phyloP scores from a whole-genome alignment of 1,140 invertebrate species.

The Hycleus cichorii region DNA sequence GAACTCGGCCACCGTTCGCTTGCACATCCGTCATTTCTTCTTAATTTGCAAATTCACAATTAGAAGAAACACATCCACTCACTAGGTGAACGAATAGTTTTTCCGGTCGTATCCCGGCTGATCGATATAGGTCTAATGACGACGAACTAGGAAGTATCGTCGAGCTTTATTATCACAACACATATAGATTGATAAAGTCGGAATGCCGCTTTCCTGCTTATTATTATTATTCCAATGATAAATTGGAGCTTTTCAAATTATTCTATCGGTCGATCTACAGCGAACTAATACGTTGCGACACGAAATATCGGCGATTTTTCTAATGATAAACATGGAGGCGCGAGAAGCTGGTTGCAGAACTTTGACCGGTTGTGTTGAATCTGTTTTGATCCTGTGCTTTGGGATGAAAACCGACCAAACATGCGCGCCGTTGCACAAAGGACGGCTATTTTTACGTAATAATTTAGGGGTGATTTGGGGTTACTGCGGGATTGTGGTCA shows the following conservation, averaged over 20 bases:
- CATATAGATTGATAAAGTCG: background rate
- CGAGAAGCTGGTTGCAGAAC: slow-evolving; percentile 18
- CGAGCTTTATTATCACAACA: too few species aligned
- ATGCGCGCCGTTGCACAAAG: slow-evolving; percentile 1
- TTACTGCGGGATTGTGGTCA: too few species aligned
- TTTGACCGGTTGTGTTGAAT: too few species aligned
- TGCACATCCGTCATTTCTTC: slow-evolving; percentile 16
- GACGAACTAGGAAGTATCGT: too few species aligned
- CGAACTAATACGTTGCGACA: slow-evolving; percentile 10
- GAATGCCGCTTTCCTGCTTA: background rate
- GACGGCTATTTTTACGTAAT: background rate
- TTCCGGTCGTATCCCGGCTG: too few species aligned
- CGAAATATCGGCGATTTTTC: slow-evolving; percentile 5
- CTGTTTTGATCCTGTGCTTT: slow-evolving; percentile 5
- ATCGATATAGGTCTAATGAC: too few species aligned
- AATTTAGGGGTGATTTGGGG: too few species aligned
- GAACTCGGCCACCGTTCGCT: slow-evolving; percentile 11
- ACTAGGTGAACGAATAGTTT: too few species aligned
- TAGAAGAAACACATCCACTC: too few species aligned
- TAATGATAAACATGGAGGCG: background rate
- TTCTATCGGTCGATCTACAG: slow-evolving; percentile 3
- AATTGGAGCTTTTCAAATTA: background rate
- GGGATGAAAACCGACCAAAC: slow-evolving; percentile 6
- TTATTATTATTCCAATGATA: background rate
- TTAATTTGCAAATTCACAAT: too few species aligned